Evolutionary conservation across 1,140 invertebrate species (phyloP).

Genomic region (Drosophila punjabiensis): DNA sequence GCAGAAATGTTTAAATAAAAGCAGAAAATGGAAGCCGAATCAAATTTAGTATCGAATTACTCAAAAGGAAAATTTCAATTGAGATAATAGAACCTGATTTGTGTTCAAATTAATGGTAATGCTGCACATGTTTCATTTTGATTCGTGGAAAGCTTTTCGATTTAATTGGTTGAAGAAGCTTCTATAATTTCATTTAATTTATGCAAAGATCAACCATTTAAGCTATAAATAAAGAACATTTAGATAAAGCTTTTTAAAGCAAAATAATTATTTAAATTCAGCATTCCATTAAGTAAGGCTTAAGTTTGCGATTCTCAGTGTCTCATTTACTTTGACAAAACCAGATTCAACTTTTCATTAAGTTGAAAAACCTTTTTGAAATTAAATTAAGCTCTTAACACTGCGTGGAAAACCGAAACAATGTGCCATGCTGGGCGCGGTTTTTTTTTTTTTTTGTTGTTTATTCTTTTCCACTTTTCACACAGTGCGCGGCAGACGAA

Average conservation of each 20-base stretch:
- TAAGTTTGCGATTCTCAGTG: too few species aligned
- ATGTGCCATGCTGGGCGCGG: conserved; percentile 58
- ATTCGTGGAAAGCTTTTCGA: not conserved
- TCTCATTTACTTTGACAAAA: conserved; percentile 15
- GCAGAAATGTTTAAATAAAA: conserved; percentile 10
- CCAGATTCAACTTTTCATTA: conserved; percentile 42
- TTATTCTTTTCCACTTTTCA: conserved; percentile 37
- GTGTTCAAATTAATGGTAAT: conserved; percentile 22
- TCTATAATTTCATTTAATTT: not conserved
- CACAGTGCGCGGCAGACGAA: conserved; percentile 21
- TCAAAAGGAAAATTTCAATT: conserved; percentile 50
- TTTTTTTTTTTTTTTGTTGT: conserved; percentile 7
- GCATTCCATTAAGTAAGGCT: too few species aligned
- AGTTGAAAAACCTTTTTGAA: conserved; percentile 48
- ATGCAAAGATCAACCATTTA: not conserved
- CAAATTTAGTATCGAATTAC: conserved; percentile 41
- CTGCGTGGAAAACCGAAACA: conserved; percentile 61
- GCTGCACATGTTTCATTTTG: not conserved
- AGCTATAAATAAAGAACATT: not conserved
- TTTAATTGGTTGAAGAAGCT: conserved; percentile 9
- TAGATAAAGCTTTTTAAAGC: not conserved
- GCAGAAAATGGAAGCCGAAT: conserved; percentile 18
- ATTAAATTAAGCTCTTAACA: conserved; percentile 59
- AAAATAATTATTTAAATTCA: not conserved
- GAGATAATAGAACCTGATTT: conserved; percentile 40